These are phyloP conservation scores for Psilopsiagon aurifrons DNA, from an alignment of 2,113 vertebrate genomes.

Conservation along the genomic window DNA sequence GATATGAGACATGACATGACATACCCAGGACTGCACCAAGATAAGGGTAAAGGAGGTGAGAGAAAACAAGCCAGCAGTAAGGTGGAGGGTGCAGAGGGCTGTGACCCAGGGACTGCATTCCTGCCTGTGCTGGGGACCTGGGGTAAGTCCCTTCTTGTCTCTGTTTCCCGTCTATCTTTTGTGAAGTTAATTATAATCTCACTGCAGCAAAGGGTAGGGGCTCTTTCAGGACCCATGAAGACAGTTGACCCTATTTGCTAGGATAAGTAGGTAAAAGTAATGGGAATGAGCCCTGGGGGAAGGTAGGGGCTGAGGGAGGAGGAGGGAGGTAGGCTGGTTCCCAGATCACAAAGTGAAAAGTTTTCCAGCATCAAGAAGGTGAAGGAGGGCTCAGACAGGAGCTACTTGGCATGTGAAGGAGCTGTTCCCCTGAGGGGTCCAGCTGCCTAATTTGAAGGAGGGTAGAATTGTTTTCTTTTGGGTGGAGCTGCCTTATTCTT, in stretches of 20 bases:
- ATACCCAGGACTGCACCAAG: neutral
- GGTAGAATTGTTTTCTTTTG: neutral
- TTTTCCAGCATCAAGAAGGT: neutral
- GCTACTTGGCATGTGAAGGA: neutral
- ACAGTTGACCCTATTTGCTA: neutral
- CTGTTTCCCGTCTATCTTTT: neutral
- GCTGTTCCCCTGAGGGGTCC: neutral
- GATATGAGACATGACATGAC: neutral
- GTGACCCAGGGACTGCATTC: neutral
- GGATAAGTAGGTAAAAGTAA: slow-evolving; percentile 22
- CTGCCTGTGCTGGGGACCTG: neutral
- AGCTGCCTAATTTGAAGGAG: slow-evolving; percentile 11
- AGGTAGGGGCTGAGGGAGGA: neutral
- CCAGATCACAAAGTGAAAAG: neutral
- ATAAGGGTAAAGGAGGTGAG: neutral
- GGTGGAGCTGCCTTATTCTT: neutral
- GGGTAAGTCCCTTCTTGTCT: neutral
- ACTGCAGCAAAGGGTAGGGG: neutral
- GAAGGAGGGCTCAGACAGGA: neutral
- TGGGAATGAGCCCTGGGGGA: neutral
- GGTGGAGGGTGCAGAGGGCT: neutral
- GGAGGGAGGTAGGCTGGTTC: neutral
- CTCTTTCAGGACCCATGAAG: neutral
- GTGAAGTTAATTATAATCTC: neutral
- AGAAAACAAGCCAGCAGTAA: neutral